phyloP scores from a whole-genome alignment of 2,113 vertebrate genomes.

The Gallinago undulata region DNA sequence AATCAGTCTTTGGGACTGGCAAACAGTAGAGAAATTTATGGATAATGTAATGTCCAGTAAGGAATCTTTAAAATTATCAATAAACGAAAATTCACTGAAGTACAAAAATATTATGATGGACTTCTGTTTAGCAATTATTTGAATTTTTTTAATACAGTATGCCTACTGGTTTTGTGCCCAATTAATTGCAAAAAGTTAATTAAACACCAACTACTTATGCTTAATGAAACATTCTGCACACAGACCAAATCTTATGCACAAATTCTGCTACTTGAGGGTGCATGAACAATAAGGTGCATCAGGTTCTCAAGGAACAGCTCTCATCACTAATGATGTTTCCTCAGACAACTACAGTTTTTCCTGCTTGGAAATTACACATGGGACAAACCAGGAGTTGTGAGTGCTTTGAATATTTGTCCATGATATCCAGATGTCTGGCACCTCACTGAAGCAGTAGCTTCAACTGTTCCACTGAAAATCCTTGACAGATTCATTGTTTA shows the following conservation, averaged over 20 bases:
- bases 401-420: not conserved
- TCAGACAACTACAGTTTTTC: not conserved
- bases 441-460: constrained; percentile 16
- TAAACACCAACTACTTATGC: not conserved
- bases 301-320: not conserved
- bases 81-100: not conserved
- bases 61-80: not conserved
- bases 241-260: fast-evolving
- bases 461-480: not conserved
- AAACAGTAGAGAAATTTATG: not conserved
- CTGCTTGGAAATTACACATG: not conserved
- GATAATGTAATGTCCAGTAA: not conserved
- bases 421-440: constrained; percentile 38
- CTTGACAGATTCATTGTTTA: not conserved
- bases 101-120: not conserved
- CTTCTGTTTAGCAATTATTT: not conserved
- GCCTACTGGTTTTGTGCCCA: not conserved
- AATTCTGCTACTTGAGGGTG: not conserved
- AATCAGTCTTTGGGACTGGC: not conserved
- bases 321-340: not conserved
- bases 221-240: not conserved
- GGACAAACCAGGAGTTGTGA: not conserved
- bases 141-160: not conserved
- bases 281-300: not conserved
- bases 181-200: not conserved